A percentile compares a stretch with the other conserved stretches of the same genome.
Evolutionary conservation across 2,797 vertebrate species (phyloP).

Genomic region (Luscinia megarhynchos): DNA sequence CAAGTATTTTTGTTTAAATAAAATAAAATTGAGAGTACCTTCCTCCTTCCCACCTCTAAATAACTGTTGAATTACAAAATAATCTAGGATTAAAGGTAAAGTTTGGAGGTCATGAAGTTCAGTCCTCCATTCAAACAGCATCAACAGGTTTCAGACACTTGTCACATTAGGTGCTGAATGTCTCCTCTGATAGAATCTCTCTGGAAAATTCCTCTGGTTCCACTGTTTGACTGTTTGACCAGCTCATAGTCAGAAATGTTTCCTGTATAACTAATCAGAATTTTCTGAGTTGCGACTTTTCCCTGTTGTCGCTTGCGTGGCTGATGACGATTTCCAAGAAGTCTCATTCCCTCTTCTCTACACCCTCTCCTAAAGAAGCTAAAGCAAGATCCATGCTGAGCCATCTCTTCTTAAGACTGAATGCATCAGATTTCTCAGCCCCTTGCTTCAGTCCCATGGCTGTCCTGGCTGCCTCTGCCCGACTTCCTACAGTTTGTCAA

Average conservation of each 20-base stretch:
- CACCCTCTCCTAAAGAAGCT: neutral
- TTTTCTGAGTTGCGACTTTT: neutral
- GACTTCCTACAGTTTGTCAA: neutral
- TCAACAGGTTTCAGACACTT: neutral
- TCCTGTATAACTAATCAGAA: neutral
- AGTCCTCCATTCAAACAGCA: neutral
- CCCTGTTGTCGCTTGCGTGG: neutral
- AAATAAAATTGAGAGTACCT: neutral
- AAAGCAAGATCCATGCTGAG: neutral
- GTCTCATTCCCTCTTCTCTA: neutral
- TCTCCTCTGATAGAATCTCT: neutral
- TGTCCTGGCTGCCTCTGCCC: neutral
- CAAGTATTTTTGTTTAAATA: neutral
- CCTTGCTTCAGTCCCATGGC: neutral
- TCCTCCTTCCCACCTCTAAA: neutral
- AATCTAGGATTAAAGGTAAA: neutral
- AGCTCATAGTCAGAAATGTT: neutral
- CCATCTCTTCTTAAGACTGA: neutral
- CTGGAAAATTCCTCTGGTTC: neutral
- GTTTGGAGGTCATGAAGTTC: neutral
- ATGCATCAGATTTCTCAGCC: neutral
- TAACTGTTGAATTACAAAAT: neutral
- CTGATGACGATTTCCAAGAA: neutral
- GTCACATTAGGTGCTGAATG: neutral
- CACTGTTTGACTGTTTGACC: neutral